phyloP scores from a whole-genome alignment of 2,113 vertebrate genomes.

The Odocoileus hemionus region DNA sequence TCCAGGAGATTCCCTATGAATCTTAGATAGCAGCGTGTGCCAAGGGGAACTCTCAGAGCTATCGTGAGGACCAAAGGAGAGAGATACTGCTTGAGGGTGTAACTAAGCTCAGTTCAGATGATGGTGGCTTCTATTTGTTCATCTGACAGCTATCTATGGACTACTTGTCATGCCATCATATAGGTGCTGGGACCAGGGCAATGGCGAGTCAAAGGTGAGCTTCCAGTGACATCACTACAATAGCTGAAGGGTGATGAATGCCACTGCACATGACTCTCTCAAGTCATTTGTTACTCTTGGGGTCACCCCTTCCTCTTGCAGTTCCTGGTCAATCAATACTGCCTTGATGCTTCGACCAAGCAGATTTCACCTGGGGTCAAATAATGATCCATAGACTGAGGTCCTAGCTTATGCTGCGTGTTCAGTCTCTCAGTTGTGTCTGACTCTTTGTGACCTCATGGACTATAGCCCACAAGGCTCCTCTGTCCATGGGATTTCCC shows the following conservation, averaged over 20 bases:
- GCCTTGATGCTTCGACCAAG: neutral
- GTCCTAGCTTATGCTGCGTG: rapidly evolving
- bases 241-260: neutral
- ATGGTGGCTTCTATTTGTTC: neutral
- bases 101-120: rapidly evolving
- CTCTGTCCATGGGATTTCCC: neutral
- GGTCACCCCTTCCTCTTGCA: neutral
- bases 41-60: neutral
- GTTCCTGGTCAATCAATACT: neutral
- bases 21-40: neutral
- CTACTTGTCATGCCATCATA: rapidly evolving
- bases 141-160: neutral
- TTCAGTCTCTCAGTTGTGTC: neutral
- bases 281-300: neutral
- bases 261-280: no score
- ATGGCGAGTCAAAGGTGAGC: neutral
- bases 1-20: neutral
- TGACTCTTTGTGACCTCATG: neutral
- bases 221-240: neutral
- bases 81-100: neutral
- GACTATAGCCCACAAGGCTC: neutral
- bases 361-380: neutral
- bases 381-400: neutral
- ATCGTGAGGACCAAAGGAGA: neutral
- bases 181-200: neutral